These are phyloP conservation scores for Chiloscyllium punctatum DNA, from an alignment of 2,797 vertebrate species.

Conservation along the genomic window DNA sequence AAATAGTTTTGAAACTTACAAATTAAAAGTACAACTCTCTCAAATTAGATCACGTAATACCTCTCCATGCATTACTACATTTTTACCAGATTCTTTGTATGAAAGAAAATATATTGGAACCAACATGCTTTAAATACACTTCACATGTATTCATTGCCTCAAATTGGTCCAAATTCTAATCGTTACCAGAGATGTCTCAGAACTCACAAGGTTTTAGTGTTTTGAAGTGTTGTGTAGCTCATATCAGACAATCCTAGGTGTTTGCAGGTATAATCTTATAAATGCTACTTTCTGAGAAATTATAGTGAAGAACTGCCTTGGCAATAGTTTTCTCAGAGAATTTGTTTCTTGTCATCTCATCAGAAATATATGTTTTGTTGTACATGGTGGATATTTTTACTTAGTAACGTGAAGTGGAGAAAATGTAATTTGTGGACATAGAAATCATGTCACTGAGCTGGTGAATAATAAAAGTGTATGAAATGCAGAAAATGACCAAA, in stretches of 20 bases:
- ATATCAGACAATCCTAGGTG: not conserved
- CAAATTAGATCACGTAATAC: not conserved
- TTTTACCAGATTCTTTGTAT: not conserved
- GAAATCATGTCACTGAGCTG: no score
- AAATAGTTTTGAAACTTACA: constrained; percentile 40
- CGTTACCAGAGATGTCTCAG: not conserved
- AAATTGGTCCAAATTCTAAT: not conserved
- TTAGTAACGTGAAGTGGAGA: no score
- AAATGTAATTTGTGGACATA: no score
- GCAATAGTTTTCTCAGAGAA: no score
- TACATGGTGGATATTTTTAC: no score
- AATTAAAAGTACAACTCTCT: not conserved
- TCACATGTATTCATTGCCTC: not conserved
- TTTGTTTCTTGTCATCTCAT: no score
- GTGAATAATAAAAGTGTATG: no score
- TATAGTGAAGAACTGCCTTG: not conserved
- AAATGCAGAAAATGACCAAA: no score
- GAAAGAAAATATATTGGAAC: not conserved
- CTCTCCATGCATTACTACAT: not conserved
- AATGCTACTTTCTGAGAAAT: not conserved
- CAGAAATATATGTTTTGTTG: no score
- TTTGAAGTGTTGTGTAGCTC: not conserved
- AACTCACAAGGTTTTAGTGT: not conserved
- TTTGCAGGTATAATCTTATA: no score
- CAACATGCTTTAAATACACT: not conserved